Conservation (phyloP, 2,797 vertebrate genomes). For the Agapornis canus region DNA sequence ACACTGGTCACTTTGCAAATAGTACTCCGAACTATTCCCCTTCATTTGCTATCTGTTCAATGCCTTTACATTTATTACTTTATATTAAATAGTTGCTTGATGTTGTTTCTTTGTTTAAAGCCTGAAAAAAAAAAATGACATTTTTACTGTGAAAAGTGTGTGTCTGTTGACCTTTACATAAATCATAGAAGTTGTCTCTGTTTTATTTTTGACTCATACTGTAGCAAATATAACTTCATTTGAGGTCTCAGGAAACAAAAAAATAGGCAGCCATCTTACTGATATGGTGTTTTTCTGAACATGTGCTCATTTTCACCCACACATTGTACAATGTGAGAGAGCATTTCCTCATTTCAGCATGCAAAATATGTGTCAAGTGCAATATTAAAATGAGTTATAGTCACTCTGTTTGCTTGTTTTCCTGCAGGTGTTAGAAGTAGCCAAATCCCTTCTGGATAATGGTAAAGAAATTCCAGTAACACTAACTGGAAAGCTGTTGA, state of each 20-base stretch:
- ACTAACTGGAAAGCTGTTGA: constrained; percentile 88
- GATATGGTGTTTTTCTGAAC: not conserved
- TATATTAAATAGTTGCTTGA: not conserved
- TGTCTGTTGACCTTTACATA: not conserved
- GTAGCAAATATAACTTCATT: not conserved
- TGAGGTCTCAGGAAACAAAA: not conserved
- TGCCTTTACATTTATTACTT: not conserved
- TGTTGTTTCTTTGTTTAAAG: constrained; percentile 6
- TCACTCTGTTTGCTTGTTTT: not conserved
- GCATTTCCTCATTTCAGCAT: not conserved
- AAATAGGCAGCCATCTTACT: not conserved
- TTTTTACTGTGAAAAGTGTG: not conserved
- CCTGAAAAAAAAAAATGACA: not conserved
- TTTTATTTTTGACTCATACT: not conserved
- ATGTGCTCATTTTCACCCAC: not conserved
- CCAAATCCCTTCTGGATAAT: constrained; percentile 81
- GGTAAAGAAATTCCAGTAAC: constrained; percentile 84
- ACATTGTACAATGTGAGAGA: not conserved
- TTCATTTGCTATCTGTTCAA: not conserved
- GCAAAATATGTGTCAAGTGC: not conserved
- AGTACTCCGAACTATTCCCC: not conserved
- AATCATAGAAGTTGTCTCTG: not conserved
- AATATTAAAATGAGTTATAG: not conserved
- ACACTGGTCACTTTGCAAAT: not conserved
- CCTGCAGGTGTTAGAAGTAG: constrained; percentile 81